Conservation (phyloP, 2,797 vertebrate species). For the Falco columbarius region DNA sequence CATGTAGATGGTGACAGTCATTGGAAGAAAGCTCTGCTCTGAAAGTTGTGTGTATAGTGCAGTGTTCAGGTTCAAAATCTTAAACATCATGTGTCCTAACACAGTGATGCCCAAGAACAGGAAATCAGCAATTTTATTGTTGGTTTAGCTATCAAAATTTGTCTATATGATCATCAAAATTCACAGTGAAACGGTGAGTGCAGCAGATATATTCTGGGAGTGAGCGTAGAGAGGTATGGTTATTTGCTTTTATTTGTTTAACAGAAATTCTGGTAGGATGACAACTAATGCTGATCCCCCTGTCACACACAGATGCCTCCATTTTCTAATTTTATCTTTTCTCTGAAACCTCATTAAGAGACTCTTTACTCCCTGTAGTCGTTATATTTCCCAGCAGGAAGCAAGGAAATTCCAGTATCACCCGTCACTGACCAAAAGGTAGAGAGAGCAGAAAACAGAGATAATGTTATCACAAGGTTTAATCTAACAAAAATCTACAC, state of each 20-base stretch:
- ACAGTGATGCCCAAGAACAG: not conserved
- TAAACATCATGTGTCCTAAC: not conserved
- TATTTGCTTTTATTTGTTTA: not conserved
- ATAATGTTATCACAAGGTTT: not conserved
- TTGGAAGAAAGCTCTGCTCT: not conserved
- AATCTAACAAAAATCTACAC: not conserved
- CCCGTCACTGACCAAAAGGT: not conserved
- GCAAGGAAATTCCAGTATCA: not conserved
- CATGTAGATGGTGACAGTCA: not conserved
- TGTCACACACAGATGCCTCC: not conserved
- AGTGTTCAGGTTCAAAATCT: not conserved
- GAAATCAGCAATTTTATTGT: rapidly evolving
- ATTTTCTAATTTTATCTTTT: not conserved
- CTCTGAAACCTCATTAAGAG: not conserved
- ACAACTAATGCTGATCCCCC: not conserved
- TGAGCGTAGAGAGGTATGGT: not conserved
- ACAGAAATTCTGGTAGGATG: not conserved
- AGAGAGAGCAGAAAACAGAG: not conserved
- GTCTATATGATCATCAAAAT: not conserved
- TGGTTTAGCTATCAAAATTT: not conserved
- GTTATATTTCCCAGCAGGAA: not conserved
- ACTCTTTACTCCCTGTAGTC: not conserved
- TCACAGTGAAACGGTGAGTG: not conserved
- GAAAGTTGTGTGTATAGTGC: not conserved
- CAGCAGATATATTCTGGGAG: not conserved